Evolutionary conservation across 2,888 invertebrate genomes (phyloP).

Genomic region (Xylocampa areola): DNA sequence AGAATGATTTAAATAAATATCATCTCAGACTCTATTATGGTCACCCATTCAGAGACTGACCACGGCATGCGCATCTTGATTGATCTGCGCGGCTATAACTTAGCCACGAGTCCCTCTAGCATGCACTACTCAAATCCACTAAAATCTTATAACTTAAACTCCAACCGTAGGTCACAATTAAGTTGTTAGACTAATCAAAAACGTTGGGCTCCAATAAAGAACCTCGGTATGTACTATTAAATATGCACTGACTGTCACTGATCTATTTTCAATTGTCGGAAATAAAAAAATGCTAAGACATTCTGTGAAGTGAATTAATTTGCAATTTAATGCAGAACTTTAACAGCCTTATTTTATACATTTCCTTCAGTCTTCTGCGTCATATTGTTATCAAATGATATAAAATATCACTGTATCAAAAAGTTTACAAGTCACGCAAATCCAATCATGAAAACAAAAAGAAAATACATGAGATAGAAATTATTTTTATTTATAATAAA

Average conservation of each 20-base stretch:
- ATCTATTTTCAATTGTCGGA: constrained; percentile 35
- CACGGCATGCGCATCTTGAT: too few relatives aligned
- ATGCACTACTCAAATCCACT: neutral
- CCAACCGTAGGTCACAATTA: constrained; percentile 50
- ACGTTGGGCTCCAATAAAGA: constrained; percentile 36
- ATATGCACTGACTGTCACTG: constrained; percentile 49
- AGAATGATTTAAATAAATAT: too few relatives aligned
- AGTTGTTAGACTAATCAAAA: constrained; percentile 62
- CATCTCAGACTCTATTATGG: too few relatives aligned
- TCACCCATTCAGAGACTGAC: too few relatives aligned
- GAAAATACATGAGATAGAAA: too few relatives aligned
- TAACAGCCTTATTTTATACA: neutral
- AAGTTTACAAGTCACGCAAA: too few relatives aligned
- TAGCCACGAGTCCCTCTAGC: too few relatives aligned
- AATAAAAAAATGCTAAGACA: constrained; percentile 24
- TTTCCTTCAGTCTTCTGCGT: neutral
- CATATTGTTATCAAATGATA: too few relatives aligned
- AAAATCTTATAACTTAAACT: constrained; percentile 21
- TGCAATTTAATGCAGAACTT: neutral
- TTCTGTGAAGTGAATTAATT: constrained; percentile 23
- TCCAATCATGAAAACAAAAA: too few relatives aligned
- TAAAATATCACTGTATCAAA: too few relatives aligned
- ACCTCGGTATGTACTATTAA: constrained; percentile 36
- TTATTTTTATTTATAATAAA: too few relatives aligned
- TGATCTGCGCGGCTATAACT: too few relatives aligned